These are phyloP conservation scores for Petrosia ficiformis DNA, from an alignment of 37 sponge, comb jelly and placozoan genomes.

Conservation along the genomic window DNA sequence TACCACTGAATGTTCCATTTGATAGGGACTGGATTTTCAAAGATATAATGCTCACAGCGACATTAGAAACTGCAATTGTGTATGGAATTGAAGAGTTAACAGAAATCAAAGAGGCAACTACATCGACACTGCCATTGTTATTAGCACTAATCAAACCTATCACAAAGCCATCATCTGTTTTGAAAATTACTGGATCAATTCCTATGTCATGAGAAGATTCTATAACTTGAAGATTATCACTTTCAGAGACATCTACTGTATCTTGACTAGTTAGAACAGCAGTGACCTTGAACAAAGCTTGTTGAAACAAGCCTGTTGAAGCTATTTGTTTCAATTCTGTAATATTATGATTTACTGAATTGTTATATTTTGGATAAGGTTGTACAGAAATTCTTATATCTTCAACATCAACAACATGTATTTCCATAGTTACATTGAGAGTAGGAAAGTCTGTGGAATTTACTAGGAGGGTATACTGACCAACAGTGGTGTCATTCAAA, in stretches of 20 bases:
- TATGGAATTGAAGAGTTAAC: not conserved
- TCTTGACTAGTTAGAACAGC: conserved; percentile 11
- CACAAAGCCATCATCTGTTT: not conserved
- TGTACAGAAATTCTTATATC: conserved; percentile 21
- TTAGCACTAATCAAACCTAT: conserved; percentile 11
- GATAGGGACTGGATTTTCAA: conserved; percentile 22
- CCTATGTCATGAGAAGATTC: not conserved
- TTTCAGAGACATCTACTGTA: not conserved
- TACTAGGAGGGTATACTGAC: conserved; percentile 8
- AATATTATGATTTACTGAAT: conserved; percentile 16
- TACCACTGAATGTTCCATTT: conserved; percentile 38
- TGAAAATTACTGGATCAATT: not conserved
- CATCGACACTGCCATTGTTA: conserved; percentile 3
- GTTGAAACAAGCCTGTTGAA: conserved; percentile 30
- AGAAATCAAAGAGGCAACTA: conserved; percentile 20
- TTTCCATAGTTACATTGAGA: not conserved
- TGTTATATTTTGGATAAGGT: conserved; percentile 57
- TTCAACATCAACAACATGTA: conserved; percentile 34
- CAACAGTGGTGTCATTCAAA: conserved; percentile 6
- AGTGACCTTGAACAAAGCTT: conserved; percentile 16
- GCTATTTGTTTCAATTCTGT: conserved; percentile 29
- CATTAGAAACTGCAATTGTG: conserved; percentile 5
- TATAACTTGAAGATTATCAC: not conserved
- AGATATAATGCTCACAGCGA: conserved; percentile 15
- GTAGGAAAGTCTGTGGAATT: conserved; percentile 45